Percentiles rank a stretch among this genome's conserved stretches.
Conservation (phyloP, 2,797 vertebrate species). For the Acropternis orthonyx region DNA sequence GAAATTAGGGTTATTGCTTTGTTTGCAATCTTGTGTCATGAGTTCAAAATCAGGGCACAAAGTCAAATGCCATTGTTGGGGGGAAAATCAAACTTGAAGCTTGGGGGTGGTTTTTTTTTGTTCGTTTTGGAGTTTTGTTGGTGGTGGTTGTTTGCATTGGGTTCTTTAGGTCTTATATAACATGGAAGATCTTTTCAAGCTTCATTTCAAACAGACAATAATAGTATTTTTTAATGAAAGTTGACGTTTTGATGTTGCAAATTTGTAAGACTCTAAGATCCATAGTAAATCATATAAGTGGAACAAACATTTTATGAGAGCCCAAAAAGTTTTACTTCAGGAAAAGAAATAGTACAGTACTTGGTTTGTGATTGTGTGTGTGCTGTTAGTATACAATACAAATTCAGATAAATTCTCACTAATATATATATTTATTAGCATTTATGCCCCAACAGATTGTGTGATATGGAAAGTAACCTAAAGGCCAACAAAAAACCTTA, state of each 20-base stretch:
- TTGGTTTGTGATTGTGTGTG: background rate
- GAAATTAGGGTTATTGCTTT: background rate
- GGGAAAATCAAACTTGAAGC: background rate
- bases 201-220: background rate
- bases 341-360: background rate
- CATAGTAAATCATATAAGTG: background rate
- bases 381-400: background rate
- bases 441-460: background rate
- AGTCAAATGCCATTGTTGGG: background rate
- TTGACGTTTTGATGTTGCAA: background rate
- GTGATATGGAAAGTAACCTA: background rate
- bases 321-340: background rate
- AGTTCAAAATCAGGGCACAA: background rate
- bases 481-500: background rate
- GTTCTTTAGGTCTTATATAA: background rate
- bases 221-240: background rate
- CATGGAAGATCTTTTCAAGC: background rate
- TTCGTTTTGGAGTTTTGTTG: background rate
- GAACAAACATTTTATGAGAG: background rate
- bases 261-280: background rate
- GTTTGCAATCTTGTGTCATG: background rate
- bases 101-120: background rate
- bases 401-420: background rate
- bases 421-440: background rate
- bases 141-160: background rate